Conservation (phyloP, 2,888 invertebrate genomes). For the Drosophila aldrichi region DNA sequence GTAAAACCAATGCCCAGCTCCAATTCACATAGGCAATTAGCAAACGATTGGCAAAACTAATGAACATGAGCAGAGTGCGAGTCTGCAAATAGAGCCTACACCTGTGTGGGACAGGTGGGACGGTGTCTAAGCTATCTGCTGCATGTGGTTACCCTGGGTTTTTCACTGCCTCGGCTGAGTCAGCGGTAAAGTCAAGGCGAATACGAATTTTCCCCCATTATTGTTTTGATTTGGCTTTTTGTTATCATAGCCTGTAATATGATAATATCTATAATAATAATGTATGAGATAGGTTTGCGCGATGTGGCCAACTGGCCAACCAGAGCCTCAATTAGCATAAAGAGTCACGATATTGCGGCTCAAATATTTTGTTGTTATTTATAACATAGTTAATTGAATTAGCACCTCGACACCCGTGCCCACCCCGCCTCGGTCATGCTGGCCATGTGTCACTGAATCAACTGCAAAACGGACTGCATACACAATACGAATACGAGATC, state of each 20-base stretch:
- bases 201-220: slow-evolving; percentile 23
- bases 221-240: not conserved
- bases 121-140: not conserved
- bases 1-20: slow-evolving; percentile 35
- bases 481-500: not conserved
- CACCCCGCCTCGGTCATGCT: slow-evolving; percentile 15
- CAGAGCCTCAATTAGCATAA: slow-evolving; percentile 71
- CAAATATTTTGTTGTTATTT: slow-evolving; percentile 78
- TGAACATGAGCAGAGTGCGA: slow-evolving; percentile 35
- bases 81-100: slow-evolving; percentile 17
- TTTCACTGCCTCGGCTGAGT: slow-evolving; percentile 26
- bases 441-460: slow-evolving; percentile 64
- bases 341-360: slow-evolving; percentile 74
- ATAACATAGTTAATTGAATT: slow-evolving; percentile 77
- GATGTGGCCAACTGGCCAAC: slow-evolving; percentile 34
- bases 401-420: slow-evolving; percentile 53
- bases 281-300: slow-evolving; percentile 23
- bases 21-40: slow-evolving; percentile 64
- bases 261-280: slow-evolving; percentile 29
- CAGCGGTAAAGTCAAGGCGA: slow-evolving; percentile 23
- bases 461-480: slow-evolving; percentile 2
- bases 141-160: not conserved
- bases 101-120: not conserved
- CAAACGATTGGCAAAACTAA: slow-evolving; percentile 68
- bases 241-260: slow-evolving; percentile 17